Percentiles rank a stretch among this genome's conserved stretches.
Conservation (phyloP, 2,797 vertebrate species). For the Numenius phaeopus region DNA sequence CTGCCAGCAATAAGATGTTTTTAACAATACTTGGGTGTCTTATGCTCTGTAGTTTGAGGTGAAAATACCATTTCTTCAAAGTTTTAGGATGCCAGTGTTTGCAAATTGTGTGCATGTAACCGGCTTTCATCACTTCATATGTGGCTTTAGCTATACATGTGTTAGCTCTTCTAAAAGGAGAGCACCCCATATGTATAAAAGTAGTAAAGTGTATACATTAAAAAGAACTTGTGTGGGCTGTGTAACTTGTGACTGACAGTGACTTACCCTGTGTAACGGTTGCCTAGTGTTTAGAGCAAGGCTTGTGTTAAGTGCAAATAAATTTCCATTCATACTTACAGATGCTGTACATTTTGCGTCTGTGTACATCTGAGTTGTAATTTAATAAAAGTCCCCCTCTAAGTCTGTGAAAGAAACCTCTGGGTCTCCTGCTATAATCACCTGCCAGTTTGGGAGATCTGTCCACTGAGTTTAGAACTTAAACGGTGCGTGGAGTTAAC, state of each 20-base stretch:
- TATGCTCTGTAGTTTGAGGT: background rate
- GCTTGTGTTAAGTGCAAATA: background rate
- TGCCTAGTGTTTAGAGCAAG: background rate
- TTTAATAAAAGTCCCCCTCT: background rate
- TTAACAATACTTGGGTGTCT: background rate
- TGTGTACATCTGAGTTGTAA: background rate
- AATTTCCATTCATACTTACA: background rate
- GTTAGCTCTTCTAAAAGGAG: background rate
- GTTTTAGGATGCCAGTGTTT: background rate
- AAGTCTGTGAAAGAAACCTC: background rate
- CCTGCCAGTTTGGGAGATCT: background rate
- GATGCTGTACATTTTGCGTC: background rate
- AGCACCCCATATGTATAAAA: background rate
- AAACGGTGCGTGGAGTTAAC: background rate
- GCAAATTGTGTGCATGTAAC: background rate
- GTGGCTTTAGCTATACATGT: background rate
- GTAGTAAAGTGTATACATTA: background rate
- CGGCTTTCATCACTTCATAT: background rate
- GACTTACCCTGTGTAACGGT: background rate
- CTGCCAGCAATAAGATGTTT: background rate
- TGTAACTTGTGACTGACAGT: background rate
- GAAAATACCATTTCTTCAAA: background rate
- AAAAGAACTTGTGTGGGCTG: background rate
- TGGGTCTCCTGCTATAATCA: background rate
- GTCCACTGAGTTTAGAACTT: background rate